Evolutionary conservation across 2,888 invertebrate genomes (phyloP).

Genomic region (Pyralis farinalis): DNA sequence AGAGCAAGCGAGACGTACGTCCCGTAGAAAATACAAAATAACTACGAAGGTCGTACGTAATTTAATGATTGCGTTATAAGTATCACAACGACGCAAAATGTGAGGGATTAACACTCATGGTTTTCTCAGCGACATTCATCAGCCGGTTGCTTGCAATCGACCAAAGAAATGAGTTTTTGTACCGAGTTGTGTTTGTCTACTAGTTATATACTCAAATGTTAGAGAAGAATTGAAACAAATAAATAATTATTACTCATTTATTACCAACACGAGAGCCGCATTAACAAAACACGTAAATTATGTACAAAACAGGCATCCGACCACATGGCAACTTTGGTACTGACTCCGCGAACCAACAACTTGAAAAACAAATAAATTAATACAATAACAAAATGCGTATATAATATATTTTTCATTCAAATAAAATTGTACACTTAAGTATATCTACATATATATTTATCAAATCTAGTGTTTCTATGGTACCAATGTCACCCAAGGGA

Average conservation of each 20-base stretch:
- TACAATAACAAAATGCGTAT: not conserved
- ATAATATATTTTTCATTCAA: not conserved
- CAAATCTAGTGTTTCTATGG: not conserved
- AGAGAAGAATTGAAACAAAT: not conserved
- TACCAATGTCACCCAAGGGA: constrained; percentile 11
- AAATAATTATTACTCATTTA: not conserved
- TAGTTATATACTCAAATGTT: no score
- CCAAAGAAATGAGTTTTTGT: no score
- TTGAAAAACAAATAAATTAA: not conserved
- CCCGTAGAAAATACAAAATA: no score
- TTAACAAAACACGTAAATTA: constrained; percentile 4
- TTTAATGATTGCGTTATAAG: no score
- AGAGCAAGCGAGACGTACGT: no score
- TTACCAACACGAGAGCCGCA: not conserved
- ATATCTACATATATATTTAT: constrained; percentile 1
- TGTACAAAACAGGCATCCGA: constrained; percentile 2
- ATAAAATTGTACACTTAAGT: not conserved
- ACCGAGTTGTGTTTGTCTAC: no score
- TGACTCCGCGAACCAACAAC: constrained; percentile 1
- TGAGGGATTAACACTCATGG: no score
- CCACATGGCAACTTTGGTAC: constrained; percentile 16
- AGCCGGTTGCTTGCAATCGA: no score
- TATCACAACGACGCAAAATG: no score
- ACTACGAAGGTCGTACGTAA: no score
- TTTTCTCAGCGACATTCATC: no score